Evolutionary conservation across 1,140 invertebrate genomes (phyloP).

Genomic region (Diorhabda carinulata): DNA sequence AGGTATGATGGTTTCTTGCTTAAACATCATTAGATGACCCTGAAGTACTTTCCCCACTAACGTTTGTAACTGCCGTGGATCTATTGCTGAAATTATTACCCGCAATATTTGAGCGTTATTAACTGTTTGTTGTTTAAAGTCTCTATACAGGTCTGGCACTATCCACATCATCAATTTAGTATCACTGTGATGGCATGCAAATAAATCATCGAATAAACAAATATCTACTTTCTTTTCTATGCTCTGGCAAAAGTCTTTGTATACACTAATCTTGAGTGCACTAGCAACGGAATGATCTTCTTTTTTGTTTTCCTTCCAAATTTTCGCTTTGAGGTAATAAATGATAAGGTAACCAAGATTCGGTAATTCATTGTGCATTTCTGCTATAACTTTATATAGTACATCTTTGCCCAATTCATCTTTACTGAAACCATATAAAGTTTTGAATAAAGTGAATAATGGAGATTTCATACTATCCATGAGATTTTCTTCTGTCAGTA

Average conservation of each 20-base stretch:
- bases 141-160: constrained; percentile 85
- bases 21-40: constrained; percentile 78
- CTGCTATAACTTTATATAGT: constrained; percentile 67
- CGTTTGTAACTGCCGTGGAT: constrained; percentile 84
- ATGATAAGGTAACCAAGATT: constrained; percentile 80
- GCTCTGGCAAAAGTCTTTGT: constrained; percentile 81
- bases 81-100: constrained; percentile 82
- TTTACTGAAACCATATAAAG: constrained; percentile 62
- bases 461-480: constrained; percentile 76
- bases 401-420: constrained; percentile 75
- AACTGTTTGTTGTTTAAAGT: constrained; percentile 80
- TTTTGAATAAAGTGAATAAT: constrained; percentile 76
- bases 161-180: constrained; percentile 83
- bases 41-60: constrained; percentile 87
- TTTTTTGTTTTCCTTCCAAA: constrained; percentile 56
- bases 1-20: constrained; percentile 66
- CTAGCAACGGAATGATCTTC: constrained; percentile 56
- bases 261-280: constrained; percentile 77
- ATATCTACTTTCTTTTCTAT: constrained; percentile 73
- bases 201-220: constrained; percentile 74
- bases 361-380: constrained; percentile 61
- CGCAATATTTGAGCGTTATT: constrained; percentile 83
- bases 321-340: constrained; percentile 80
- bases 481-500: constrained; percentile 55
- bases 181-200: constrained; percentile 84